These are phyloP conservation scores for Rhinatrema bivittatum DNA, from an alignment of 2,797 vertebrate genomes.

Conservation along the genomic window DNA sequence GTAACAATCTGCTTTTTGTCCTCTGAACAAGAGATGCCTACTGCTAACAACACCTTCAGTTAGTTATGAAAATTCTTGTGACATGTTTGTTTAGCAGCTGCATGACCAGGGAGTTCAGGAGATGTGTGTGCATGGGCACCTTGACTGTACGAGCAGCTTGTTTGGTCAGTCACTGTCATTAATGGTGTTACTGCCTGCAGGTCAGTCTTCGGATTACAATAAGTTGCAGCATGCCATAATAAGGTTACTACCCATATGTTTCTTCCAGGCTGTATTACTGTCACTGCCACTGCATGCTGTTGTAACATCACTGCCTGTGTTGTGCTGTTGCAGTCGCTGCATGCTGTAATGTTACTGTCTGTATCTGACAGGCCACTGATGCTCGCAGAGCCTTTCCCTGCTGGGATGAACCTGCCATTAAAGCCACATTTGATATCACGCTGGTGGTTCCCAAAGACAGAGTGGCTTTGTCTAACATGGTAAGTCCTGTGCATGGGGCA, in stretches of 20 bases:
- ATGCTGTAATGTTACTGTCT: neutral
- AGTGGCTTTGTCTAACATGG: constrained; percentile 98
- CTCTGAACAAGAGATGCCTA: neutral
- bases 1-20: constrained; percentile 40
- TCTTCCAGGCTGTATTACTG: no score
- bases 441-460: constrained; percentile 95
- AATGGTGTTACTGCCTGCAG: no score
- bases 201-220: no score
- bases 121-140: neutral
- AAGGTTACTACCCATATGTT: no score
- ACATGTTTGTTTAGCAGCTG: neutral
- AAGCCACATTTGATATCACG: constrained; percentile 94
- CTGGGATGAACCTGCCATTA: constrained; percentile 97
- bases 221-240: no score
- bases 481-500: constrained; percentile 38
- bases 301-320: no score
- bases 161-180: no score
- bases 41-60: no score
- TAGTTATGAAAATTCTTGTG: no score
- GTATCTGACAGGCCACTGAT: constrained; percentile 78
- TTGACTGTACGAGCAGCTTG: no score
- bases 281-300: no score
- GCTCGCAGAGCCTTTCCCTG: constrained; percentile 96
- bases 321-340: no score
- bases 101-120: neutral